Percentiles rank a stretch among this genome's conserved stretches.
Conservation (phyloP, 2,113 vertebrate species). For the Marcusenius ussheri region DNA sequence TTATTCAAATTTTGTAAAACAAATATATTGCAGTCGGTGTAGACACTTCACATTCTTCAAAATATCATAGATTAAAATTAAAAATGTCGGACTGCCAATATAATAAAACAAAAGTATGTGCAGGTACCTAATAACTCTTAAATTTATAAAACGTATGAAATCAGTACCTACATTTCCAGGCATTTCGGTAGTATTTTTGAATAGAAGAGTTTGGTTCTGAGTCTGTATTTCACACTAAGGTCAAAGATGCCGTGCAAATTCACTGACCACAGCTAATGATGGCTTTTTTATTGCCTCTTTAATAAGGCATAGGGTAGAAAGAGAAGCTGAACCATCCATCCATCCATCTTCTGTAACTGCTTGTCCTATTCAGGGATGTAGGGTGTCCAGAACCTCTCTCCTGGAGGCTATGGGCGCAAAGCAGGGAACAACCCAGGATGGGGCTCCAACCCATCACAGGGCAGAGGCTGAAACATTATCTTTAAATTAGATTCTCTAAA, state of each 20-base stretch:
- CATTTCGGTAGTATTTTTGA: background rate
- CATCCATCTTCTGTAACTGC: background rate
- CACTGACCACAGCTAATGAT: conserved; percentile 38
- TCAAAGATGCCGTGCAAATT: conserved; percentile 35
- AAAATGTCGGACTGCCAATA: background rate
- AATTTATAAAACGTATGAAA: background rate
- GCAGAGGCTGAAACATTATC: background rate
- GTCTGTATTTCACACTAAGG: background rate
- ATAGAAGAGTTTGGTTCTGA: background rate
- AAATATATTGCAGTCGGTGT: background rate
- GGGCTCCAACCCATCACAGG: background rate
- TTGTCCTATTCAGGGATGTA: background rate
- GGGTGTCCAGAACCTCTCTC: background rate
- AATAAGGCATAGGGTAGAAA: conserved; percentile 47
- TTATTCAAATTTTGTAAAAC: background rate
- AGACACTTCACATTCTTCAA: background rate
- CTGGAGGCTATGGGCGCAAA: background rate
- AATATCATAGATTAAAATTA: background rate
- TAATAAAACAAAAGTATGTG: background rate
- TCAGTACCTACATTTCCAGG: background rate
- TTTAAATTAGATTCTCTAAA: conserved; percentile 52
- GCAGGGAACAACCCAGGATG: background rate
- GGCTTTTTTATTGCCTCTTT: conserved; percentile 28
- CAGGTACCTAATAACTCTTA: background rate
- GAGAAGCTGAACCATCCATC: conserved; percentile 33